Evolutionary conservation across 2,888 invertebrate genomes (phyloP).

Genomic region (Ctena decussata): DNA sequence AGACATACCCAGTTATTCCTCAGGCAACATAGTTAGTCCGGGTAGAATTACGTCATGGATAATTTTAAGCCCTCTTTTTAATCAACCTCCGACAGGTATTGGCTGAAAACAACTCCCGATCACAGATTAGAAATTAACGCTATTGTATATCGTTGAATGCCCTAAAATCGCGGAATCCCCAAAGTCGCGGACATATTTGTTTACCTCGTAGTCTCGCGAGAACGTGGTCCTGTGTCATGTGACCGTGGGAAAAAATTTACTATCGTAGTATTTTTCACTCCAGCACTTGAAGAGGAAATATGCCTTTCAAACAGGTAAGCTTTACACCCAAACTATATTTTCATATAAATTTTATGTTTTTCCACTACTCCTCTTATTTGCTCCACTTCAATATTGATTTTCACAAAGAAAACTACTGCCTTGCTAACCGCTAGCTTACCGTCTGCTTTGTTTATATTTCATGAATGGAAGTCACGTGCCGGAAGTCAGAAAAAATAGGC

Average conservation of each 20-base stretch:
- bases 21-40: too few species aligned
- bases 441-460: background rate
- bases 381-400: background rate
- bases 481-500: background rate
- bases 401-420: background rate
- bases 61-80: too few species aligned
- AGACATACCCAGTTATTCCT: too few species aligned
- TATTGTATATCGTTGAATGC: background rate
- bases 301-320: constrained; percentile 15
- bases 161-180: background rate
- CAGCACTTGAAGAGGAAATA: background rate
- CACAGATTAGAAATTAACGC: too few species aligned
- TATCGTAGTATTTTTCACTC: background rate
- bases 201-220: background rate
- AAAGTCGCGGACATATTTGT: constrained; percentile 1
- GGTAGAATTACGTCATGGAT: too few species aligned
- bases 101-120: too few species aligned
- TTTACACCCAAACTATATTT: background rate
- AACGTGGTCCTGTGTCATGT: background rate
- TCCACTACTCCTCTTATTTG: background rate
- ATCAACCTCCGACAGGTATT: too few species aligned
- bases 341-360: background rate
- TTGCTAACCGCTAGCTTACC: background rate
- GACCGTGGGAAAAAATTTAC: background rate
- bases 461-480: background rate